phyloP scores from a whole-genome alignment of 2,797 vertebrate genomes.

The Pipistrellus pipistrellus region DNA sequence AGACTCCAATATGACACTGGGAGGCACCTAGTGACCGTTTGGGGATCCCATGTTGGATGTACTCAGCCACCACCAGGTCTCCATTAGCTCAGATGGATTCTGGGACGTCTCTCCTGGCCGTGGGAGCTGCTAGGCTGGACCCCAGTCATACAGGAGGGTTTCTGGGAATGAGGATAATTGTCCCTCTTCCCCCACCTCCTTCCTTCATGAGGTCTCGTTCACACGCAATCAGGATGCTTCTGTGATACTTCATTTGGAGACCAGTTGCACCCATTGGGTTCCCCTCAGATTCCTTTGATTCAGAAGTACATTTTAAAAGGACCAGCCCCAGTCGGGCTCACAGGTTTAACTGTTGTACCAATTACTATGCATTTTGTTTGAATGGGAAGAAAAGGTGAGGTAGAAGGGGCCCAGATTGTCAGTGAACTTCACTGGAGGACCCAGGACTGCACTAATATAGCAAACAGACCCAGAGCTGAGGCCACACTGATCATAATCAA shows the following conservation, averaged over 20 bases:
- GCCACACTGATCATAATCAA: constrained; percentile 70
- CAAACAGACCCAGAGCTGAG: constrained; percentile 13
- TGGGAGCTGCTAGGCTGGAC: not conserved
- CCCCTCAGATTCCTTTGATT: constrained; percentile 31
- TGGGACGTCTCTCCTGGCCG: not conserved
- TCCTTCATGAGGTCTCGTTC: not conserved
- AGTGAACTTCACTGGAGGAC: not conserved
- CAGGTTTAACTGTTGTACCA: not conserved
- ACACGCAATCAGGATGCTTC: not conserved
- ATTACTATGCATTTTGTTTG: constrained; percentile 23
- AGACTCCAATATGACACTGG: not conserved
- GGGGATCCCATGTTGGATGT: not conserved
- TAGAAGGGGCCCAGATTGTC: not conserved
- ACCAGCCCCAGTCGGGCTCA: not conserved
- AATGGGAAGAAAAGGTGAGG: not conserved
- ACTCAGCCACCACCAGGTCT: not conserved
- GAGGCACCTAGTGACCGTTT: not conserved
- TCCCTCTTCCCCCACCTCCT: not conserved
- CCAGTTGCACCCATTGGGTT: not conserved
- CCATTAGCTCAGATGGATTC: not conserved
- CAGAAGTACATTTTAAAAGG: not conserved
- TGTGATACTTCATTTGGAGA: not conserved
- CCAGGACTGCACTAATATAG: not conserved
- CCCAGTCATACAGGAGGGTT: not conserved
- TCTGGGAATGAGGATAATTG: too few species aligned